These are phyloP conservation scores for Chloebia gouldiae DNA, from an alignment of 2,113 vertebrate genomes.

Conservation along the genomic window DNA sequence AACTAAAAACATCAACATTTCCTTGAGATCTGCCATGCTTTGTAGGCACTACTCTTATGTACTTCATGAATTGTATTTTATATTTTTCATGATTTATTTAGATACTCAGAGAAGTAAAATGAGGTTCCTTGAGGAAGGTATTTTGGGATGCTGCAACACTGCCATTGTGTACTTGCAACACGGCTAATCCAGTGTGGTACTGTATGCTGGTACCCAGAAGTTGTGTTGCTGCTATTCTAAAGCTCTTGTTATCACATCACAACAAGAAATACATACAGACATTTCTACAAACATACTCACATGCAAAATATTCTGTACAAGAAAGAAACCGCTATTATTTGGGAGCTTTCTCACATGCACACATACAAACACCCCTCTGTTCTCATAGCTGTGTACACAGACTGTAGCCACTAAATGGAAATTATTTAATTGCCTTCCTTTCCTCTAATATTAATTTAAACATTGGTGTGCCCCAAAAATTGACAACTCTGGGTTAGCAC, in stretches of 20 bases:
- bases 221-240: neutral
- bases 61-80: slow-evolving; percentile 11
- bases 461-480: neutral
- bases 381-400: neutral
- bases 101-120: neutral
- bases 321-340: neutral
- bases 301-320: neutral
- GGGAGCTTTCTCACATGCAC: neutral
- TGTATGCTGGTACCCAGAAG: neutral
- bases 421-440: neutral
- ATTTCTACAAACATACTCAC: neutral
- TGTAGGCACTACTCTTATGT: slow-evolving; percentile 25
- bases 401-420: neutral
- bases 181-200: neutral
- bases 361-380: neutral
- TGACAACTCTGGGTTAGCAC: neutral
- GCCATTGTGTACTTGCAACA: neutral
- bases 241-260: neutral
- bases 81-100: slow-evolving; percentile 51
- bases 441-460: neutral
- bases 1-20: slow-evolving; percentile 67
- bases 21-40: slow-evolving; percentile 35
- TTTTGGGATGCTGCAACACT: neutral
- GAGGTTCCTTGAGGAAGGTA: neutral
- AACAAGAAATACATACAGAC: neutral